A percentile compares a stretch with the other conserved stretches of the same genome.
phyloP scores from a whole-genome alignment of 30 jellyfish, hydroid and myxozoan species.

The Chironex yamaguchii region DNA sequence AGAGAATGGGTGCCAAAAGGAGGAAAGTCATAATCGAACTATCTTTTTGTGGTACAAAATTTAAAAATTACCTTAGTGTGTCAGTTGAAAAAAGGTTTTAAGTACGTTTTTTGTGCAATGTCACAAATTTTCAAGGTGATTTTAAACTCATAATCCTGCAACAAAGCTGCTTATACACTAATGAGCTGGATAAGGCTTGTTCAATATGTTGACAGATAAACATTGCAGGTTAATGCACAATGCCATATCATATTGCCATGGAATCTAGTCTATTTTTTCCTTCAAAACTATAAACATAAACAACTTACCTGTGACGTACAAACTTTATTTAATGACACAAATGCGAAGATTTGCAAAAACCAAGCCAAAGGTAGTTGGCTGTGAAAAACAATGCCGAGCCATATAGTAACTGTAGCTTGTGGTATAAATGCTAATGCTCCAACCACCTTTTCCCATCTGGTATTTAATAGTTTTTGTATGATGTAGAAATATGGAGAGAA shows the following conservation, averaged over 20 bases:
- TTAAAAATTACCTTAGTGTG: too few species aligned
- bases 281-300: neutral
- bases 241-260: neutral
- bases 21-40: too few species aligned
- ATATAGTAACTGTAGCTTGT: conserved; percentile 68
- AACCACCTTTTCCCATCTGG: conserved; percentile 48
- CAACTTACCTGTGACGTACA: conserved; percentile 96
- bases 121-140: neutral
- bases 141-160: neutral
- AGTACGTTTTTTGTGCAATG: too few species aligned
- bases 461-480: conserved; percentile 29
- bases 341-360: conserved; percentile 93
- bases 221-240: neutral
- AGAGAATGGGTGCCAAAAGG: too few species aligned
- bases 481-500: conserved; percentile 91
- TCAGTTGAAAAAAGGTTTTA: too few species aligned
- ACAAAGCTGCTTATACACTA: too few species aligned
- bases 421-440: conserved; percentile 86
- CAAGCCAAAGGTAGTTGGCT: conserved; percentile 72
- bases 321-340: conserved; percentile 96
- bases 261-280: neutral
- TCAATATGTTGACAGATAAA: neutral
- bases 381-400: conserved; percentile 71
- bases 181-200: too few species aligned
- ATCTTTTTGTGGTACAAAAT: too few species aligned